These are phyloP conservation scores for Candoia aspera DNA, from an alignment of 2,113 vertebrate species.

Conservation along the genomic window DNA sequence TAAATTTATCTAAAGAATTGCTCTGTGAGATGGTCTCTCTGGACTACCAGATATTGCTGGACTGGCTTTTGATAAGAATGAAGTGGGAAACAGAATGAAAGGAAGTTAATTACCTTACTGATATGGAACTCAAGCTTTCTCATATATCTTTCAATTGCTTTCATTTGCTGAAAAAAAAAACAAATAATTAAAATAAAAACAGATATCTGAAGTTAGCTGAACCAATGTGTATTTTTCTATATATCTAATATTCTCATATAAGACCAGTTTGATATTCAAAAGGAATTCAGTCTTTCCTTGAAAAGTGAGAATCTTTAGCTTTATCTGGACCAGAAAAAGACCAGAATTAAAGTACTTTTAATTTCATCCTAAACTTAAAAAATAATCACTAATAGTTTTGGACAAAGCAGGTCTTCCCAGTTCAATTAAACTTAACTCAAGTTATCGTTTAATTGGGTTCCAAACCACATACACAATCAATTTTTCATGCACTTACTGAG, in stretches of 20 bases:
- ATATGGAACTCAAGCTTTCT: conserved; percentile 98
- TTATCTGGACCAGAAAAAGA: neutral
- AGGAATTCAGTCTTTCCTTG: neutral
- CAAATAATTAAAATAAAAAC: conserved; percentile 25
- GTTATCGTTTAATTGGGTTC: neutral
- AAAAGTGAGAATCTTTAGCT: neutral
- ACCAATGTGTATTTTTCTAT: neutral
- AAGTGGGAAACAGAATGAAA: conserved; percentile 41
- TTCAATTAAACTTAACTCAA: neutral
- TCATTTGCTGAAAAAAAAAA: conserved; percentile 91
- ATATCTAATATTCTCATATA: neutral
- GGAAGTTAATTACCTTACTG: conserved; percentile 87
- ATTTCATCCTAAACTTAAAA: neutral
- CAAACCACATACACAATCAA: neutral
- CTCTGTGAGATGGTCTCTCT: neutral
- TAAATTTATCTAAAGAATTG: conserved; percentile 6
- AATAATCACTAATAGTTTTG: neutral
- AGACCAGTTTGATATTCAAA: neutral
- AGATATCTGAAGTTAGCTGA: conserved; percentile 18
- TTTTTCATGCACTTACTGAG: neutral
- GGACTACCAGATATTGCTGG: neutral
- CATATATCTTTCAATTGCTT: conserved; percentile 93
- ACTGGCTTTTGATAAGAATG: conserved; percentile 31
- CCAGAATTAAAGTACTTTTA: conserved; percentile 6
- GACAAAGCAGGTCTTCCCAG: neutral